Evolutionary conservation across 2,888 invertebrate species (phyloP).

Genomic region (Synergus gifuensis): DNA sequence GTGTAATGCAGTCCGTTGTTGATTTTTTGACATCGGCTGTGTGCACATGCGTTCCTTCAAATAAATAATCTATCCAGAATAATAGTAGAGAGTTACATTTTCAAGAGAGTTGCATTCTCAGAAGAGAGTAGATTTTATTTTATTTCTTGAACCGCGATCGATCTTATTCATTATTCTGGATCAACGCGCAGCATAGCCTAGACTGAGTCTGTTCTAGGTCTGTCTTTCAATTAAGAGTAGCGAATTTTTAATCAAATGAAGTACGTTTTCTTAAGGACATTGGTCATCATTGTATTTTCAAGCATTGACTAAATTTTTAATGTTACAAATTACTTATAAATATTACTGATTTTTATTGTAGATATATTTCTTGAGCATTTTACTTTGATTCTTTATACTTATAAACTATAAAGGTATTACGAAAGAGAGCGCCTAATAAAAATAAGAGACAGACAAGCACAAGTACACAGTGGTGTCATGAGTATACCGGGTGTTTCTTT

Average conservation of each 20-base stretch:
- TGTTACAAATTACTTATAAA: neutral
- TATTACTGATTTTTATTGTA: neutral
- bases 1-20: conserved; percentile 42
- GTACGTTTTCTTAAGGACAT: neutral
- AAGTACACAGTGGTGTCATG: conserved; percentile 76
- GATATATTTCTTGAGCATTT: neutral
- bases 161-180: conserved; percentile 76
- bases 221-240: conserved; percentile 68
- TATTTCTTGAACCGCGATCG: conserved; percentile 62
- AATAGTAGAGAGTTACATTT: conserved; percentile 14
- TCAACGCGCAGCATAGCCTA: conserved; percentile 73
- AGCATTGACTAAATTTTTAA: neutral
- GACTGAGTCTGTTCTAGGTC: conserved; percentile 77
- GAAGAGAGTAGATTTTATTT: conserved; percentile 64
- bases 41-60: conserved; percentile 35
- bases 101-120: conserved; percentile 41
- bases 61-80: conserved; percentile 40
- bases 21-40: conserved; percentile 1
- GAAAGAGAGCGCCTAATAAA: conserved; percentile 5
- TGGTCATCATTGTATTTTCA: neutral
- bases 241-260: conserved; percentile 9
- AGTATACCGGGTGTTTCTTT: conserved; percentile 76
- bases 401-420: neutral
- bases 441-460: conserved; percentile 76
- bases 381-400: neutral